phyloP scores from a whole-genome alignment of 2,797 vertebrate genomes.

The Vireo griseus region DNA sequence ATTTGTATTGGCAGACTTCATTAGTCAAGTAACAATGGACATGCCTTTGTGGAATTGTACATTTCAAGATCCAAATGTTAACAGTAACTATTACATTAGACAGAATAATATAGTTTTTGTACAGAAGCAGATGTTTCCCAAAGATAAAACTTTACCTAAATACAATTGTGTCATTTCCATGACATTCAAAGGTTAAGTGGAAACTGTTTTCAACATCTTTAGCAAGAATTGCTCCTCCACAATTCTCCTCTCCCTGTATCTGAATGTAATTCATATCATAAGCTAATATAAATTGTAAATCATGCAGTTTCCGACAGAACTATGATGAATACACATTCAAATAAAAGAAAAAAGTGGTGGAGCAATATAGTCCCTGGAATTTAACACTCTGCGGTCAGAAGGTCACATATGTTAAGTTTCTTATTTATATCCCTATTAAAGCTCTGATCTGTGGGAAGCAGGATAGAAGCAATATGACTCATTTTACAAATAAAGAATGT shows the following conservation, averaged over 20 bases:
- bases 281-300: conserved; percentile 71
- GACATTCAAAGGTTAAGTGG: conserved; percentile 21
- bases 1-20: background rate
- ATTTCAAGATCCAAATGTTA: background rate
- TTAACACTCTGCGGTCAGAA: conserved; percentile 71
- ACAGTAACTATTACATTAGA: background rate
- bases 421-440: conserved; percentile 73
- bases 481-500: conserved; percentile 64
- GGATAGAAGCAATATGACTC: conserved; percentile 56
- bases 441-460: conserved; percentile 64
- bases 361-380: conserved; percentile 73
- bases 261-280: conserved; percentile 69
- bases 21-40: background rate
- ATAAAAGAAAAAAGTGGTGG: conserved; percentile 64
- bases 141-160: conserved; percentile 27
- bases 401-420: conserved; percentile 76
- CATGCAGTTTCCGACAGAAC: conserved; percentile 67
- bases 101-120: background rate
- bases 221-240: conserved; percentile 1
- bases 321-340: conserved; percentile 56
- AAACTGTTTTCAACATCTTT: conserved; percentile 33
- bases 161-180: background rate
- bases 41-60: background rate
- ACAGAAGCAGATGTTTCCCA: conserved; percentile 18
- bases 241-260: conserved; percentile 42